These are phyloP conservation scores for Pocillopora verrucosa DNA, from an alignment of 64 coral and sea anemone species.

Conservation along the genomic window DNA sequence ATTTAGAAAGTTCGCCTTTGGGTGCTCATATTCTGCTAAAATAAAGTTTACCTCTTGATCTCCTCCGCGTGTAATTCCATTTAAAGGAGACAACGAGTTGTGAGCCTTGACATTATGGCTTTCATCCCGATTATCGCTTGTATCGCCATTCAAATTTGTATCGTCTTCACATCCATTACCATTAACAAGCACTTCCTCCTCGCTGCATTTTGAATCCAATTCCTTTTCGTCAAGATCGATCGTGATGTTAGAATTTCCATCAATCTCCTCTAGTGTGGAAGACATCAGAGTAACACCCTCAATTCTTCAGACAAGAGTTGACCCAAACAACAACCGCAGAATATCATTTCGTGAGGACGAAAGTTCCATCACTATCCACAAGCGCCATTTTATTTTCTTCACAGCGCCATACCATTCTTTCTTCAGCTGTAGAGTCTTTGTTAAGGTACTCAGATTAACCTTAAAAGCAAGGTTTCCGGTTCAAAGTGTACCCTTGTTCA, in stretches of 20 bases:
- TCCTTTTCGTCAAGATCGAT: conserved; percentile 38
- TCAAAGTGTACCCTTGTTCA: background rate
- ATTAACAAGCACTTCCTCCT: conserved; percentile 25
- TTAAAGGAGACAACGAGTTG: conserved; percentile 12
- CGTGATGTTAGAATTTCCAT: conserved; percentile 32
- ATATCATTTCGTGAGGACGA: conserved; percentile 27
- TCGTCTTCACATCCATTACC: background rate
- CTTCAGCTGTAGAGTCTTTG: background rate
- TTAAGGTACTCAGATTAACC: background rate
- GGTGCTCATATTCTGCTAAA: conserved; percentile 80
- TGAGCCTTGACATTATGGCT: background rate
- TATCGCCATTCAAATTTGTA: conserved; percentile 18
- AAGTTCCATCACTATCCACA: background rate
- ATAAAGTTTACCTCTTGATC: conserved; percentile 60
- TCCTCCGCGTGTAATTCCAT: conserved; percentile 21
- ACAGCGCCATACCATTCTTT: conserved; percentile 30
- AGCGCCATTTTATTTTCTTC: conserved; percentile 13
- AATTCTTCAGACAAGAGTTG: conserved; percentile 2
- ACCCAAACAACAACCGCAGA: background rate
- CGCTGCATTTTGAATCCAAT: background rate
- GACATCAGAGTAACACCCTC: conserved; percentile 26
- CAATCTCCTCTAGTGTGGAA: conserved; percentile 24
- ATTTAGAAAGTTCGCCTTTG: conserved; percentile 73
- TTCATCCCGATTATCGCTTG: background rate
- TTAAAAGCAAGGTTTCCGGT: background rate